phyloP scores from a whole-genome alignment of 2,113 vertebrate genomes.

The Riparia riparia region DNA sequence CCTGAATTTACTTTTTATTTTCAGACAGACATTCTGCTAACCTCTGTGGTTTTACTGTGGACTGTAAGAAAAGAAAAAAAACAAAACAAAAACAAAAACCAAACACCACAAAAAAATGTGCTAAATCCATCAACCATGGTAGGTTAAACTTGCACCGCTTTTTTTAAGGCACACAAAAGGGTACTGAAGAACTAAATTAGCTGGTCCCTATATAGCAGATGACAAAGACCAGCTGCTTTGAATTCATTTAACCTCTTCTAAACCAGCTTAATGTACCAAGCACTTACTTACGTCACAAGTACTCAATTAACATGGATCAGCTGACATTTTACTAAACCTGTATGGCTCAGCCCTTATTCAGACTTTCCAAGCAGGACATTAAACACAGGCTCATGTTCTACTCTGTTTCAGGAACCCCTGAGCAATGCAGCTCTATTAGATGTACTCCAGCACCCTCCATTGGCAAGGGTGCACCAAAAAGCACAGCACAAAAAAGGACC shows the following conservation, averaged over 20 bases:
- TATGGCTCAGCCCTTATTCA: not conserved
- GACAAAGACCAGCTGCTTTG: not conserved
- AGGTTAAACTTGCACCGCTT: not conserved
- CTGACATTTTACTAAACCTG: not conserved
- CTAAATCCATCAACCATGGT: not conserved
- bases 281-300: not conserved
- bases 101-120: not conserved
- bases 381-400: fast-evolving
- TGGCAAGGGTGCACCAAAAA: not conserved
- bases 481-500: not conserved
- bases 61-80: not conserved
- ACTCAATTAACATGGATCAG: not conserved
- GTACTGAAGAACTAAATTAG: not conserved
- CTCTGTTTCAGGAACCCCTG: not conserved
- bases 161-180: not conserved
- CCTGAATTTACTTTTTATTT: conserved; percentile 12
- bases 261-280: not conserved
- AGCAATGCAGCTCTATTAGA: not conserved
- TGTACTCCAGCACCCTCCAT: not conserved
- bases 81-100: too few relatives aligned
- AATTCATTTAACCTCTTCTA: not conserved
- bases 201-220: not conserved
- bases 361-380: not conserved
- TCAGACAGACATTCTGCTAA: not conserved
- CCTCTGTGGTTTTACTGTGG: not conserved